Base-by-base conservation (phyloP, 1,140 invertebrate genomes). In the Drosophila biarmipes region DNA sequence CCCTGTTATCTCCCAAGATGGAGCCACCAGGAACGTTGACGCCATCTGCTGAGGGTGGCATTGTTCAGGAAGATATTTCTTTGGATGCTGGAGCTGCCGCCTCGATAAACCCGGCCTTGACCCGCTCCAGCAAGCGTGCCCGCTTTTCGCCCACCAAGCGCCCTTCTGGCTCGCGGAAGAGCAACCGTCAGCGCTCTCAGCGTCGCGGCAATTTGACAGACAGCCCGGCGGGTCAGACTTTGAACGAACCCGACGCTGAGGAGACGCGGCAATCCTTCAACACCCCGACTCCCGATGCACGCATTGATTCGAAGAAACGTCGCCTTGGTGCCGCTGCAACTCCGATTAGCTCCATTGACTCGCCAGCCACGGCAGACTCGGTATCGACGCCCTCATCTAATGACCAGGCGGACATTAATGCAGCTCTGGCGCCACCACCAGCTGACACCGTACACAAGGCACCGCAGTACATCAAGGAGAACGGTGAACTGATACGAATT, bases 401-500 rank as follows among this genome's bases (percentile, higher is more conserved):
- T 38, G 84, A 84, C 29, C 69, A 63, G 40, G 42, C 64, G 8
- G 82, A 87, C 7, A 87, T 87, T 6, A 87, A 87, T 61, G 84
- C 84, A 8, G 84, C 84, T 14, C 12, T 89, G 12, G 57, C 58
- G 4, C 74, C 73, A 27, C 82, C 81, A 7, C 66, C 67, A 2
- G 40, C 66, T 0, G 63, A 77, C 1, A 21, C 59, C 3, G 11
- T 48, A 27, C 49, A 19, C 7, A 46, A 69, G 45, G 58, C 52
- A 14, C 73, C 89, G 2, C 86, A 92, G 34, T 92, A 93, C 71
- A 93, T 93, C 8, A 93, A 93, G 57, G 93, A 93, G 90, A 93
- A 93, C 54, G 95, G 95, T 12, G 94, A 95, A 90, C 91, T 94
- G 6, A 94, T 95, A 43, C 95, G 95, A 90, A 93, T 95, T 73